These are phyloP conservation scores for Ciconia stormi DNA, from an alignment of 2,113 vertebrate genomes.

Conservation along the genomic window DNA sequence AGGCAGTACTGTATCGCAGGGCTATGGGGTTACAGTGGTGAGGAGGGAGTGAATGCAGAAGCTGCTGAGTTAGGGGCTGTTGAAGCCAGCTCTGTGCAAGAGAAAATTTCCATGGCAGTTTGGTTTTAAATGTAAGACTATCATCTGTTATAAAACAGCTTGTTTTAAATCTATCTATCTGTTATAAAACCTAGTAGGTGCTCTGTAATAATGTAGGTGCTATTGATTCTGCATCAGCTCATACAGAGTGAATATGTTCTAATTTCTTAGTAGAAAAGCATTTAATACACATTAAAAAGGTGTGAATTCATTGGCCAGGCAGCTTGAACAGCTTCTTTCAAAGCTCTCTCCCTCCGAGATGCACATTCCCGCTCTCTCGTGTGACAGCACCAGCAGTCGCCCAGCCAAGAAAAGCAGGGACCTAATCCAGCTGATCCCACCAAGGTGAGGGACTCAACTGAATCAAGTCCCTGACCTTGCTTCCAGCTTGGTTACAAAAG, in stretches of 20 bases:
- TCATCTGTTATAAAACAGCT: background rate
- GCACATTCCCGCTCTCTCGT: background rate
- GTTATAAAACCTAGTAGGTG: background rate
- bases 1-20: background rate
- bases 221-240: background rate
- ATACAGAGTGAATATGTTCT: background rate
- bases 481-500: background rate
- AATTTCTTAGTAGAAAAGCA: background rate
- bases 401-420: background rate
- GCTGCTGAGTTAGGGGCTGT: background rate
- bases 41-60: background rate
- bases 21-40: fast-evolving
- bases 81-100: background rate
- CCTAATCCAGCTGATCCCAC: background rate
- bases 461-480: background rate
- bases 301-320: background rate
- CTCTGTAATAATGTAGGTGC: background rate
- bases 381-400: background rate
- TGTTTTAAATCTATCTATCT: background rate
- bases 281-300: background rate
- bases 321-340: background rate
- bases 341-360: background rate
- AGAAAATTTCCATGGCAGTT: background rate
- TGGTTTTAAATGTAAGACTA: background rate
- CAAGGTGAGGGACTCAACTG: background rate